These are phyloP conservation scores for Daphoenositta chrysoptera DNA, from an alignment of 2,113 vertebrate genomes.

Conservation along the genomic window DNA sequence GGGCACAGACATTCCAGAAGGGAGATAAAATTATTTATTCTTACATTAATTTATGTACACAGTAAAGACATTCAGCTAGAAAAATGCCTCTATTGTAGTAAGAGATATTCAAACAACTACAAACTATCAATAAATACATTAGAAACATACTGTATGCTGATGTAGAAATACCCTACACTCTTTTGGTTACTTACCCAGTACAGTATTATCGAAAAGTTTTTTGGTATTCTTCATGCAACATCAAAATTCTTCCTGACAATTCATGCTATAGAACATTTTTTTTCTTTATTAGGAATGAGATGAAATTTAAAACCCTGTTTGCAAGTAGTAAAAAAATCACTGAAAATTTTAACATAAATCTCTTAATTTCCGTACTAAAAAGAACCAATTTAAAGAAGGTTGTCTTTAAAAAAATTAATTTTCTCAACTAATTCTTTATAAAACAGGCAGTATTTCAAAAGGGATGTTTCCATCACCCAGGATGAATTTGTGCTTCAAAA, in stretches of 20 bases:
- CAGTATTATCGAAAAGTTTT: not conserved
- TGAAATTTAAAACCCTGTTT: not conserved
- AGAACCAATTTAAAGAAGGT: not conserved
- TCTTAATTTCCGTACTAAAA: not conserved
- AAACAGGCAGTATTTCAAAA: slow-evolving; percentile 46
- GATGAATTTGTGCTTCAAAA: slow-evolving; percentile 49
- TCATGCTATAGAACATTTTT: not conserved
- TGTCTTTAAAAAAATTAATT: not conserved
- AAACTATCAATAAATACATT: slow-evolving; percentile 31
- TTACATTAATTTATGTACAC: not conserved
- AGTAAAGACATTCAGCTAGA: not conserved
- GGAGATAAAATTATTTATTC: slow-evolving; percentile 27
- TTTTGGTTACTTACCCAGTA: not conserved
- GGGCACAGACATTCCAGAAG: not conserved
- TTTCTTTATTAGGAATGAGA: not conserved
- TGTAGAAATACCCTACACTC: not conserved
- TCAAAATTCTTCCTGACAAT: not conserved
- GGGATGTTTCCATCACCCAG: not conserved
- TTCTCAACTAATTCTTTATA: slow-evolving; percentile 22
- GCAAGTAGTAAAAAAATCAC: slow-evolving; percentile 18
- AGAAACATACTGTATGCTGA: not conserved
- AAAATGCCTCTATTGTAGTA: not conserved
- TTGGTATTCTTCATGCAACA: slow-evolving; percentile 47
- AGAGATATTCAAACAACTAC: not conserved
- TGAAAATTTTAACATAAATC: not conserved